Conservation (phyloP, 2,113 vertebrate genomes). For the Taxidea taxus region DNA sequence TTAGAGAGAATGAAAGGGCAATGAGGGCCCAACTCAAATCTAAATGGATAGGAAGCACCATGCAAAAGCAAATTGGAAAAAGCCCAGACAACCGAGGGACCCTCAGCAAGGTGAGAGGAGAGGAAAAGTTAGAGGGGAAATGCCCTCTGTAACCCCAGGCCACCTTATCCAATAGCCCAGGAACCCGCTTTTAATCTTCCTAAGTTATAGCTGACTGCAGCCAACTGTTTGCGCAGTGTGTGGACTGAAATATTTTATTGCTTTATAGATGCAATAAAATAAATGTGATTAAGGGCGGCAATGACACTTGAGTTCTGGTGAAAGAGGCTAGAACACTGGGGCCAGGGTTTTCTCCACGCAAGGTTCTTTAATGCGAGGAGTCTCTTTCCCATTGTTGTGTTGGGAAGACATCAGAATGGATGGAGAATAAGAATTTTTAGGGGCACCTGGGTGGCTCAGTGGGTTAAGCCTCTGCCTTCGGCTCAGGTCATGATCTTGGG, state of each 20-base stretch:
- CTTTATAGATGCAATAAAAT: slow-evolving; percentile 64
- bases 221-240: slow-evolving; percentile 43
- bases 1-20: background rate
- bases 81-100: background rate
- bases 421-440: background rate
- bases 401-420: background rate
- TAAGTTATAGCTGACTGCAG: slow-evolving; percentile 23
- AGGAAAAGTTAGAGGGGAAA: background rate
- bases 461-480: no score
- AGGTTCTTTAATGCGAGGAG: background rate
- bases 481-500: no score
- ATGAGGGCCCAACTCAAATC: background rate
- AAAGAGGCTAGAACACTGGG: background rate
- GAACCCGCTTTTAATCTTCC: slow-evolving; percentile 22
- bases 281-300: slow-evolving; percentile 32
- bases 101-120: background rate
- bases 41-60: background rate
- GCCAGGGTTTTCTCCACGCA: background rate
- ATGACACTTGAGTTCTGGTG: background rate
- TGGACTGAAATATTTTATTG: slow-evolving; percentile 51
- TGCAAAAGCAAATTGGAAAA: background rate
- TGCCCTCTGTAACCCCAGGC: background rate
- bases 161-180: background rate
- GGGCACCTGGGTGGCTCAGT: no score
- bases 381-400: background rate